A percentile compares a stretch with the other conserved stretches of the same genome.
Evolutionary conservation across 2,113 vertebrate species (phyloP).

Genomic region (Rousettus leschenaultii): DNA sequence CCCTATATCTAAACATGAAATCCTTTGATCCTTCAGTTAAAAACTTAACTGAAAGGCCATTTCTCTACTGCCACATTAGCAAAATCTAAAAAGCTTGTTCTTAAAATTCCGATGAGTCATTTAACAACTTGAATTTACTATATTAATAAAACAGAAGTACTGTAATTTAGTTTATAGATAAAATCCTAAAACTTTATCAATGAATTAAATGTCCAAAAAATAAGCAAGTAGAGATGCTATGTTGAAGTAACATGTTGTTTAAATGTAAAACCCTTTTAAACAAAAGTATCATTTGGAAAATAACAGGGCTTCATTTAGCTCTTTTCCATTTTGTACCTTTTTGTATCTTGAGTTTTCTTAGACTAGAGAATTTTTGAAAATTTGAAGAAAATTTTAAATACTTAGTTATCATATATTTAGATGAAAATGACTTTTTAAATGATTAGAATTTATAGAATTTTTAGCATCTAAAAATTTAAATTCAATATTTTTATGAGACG

Average conservation of each 20-base stretch:
- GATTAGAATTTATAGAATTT: background rate
- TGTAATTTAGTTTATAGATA: background rate
- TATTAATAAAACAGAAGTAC: background rate
- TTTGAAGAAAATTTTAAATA: background rate
- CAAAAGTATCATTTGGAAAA: background rate
- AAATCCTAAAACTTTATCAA: background rate
- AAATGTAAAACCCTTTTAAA: slow-evolving; percentile 26
- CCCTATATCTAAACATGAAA: background rate
- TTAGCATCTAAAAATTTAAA: background rate
- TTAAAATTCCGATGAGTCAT: background rate
- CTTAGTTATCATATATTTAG: background rate
- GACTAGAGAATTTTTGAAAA: background rate
- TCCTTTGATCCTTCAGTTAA: background rate
- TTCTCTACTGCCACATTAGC: background rate
- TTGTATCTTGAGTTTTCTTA: slow-evolving; percentile 2
- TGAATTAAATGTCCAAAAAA: background rate
- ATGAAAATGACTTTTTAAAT: background rate
- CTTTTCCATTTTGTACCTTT: background rate
- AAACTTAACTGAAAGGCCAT: background rate
- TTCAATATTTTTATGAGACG: background rate
- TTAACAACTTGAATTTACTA: background rate
- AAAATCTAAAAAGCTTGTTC: background rate
- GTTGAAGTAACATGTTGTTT: background rate
- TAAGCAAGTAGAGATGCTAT: background rate
- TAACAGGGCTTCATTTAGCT: background rate